phyloP scores from a whole-genome alignment of 2,888 invertebrate genomes.

The Pristionchus japonicus region DNA sequence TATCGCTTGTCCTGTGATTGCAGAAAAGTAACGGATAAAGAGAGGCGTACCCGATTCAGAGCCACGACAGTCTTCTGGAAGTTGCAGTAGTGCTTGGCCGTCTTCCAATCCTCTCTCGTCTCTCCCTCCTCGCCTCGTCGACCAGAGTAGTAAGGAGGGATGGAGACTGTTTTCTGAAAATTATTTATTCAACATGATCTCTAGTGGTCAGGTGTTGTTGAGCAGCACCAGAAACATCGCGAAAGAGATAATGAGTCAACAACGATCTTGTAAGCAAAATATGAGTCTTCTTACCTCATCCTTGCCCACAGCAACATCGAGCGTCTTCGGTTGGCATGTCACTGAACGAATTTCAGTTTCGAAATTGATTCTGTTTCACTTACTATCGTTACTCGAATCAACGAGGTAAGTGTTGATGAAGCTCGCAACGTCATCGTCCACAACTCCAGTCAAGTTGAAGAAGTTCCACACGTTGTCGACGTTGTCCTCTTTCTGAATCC shows the following conservation, averaged over 20 bases:
- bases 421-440: neutral
- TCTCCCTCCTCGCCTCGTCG: neutral
- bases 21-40: no score
- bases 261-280: no score
- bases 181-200: no score
- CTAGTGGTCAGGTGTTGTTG: no score
- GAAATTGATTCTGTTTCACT: neutral
- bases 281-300: neutral
- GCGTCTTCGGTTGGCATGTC: neutral
- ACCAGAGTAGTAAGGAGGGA: slow-evolving; percentile 26
- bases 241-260: no score
- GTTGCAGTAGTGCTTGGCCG: slow-evolving; percentile 28
- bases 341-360: neutral
- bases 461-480: neutral
- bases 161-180: neutral
- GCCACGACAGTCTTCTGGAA: slow-evolving; percentile 15
- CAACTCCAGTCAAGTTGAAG: neutral
- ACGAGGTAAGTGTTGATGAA: slow-evolving; percentile 18
- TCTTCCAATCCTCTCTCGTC: neutral
- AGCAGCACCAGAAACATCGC: no score
- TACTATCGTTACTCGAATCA: neutral
- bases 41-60: neutral
- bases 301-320: neutral
- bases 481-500: neutral
- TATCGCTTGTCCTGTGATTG: no score